phyloP scores from a whole-genome alignment of 2,797 vertebrate species.

The Propithecus deckenii region DNA sequence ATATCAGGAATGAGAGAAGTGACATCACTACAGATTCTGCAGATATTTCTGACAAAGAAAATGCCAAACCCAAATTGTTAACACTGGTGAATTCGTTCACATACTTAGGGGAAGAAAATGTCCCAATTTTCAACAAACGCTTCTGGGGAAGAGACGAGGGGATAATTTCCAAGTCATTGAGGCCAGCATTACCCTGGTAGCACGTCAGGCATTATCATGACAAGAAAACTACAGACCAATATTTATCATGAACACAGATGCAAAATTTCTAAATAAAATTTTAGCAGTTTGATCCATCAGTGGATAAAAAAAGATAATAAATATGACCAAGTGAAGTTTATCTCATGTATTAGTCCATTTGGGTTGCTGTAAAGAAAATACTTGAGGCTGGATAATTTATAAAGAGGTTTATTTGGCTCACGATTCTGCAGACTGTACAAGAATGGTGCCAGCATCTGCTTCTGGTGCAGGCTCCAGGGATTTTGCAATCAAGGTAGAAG shows the following conservation, averaged over 20 bases:
- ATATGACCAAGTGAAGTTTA: background rate
- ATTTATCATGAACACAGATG: background rate
- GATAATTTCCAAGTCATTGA: background rate
- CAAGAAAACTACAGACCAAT: background rate
- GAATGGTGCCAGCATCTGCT: background rate
- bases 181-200: background rate
- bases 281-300: background rate
- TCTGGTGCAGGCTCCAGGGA: background rate
- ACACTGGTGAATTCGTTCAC: background rate
- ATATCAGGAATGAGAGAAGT: background rate
- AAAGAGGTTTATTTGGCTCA: background rate
- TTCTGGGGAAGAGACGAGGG: background rate
- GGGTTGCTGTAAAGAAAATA: background rate
- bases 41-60: slow-evolving; percentile 8
- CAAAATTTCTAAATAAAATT: background rate
- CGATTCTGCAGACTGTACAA: background rate
- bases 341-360: background rate
- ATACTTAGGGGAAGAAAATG: background rate
- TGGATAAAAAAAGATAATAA: background rate
- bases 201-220: background rate
- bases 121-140: background rate
- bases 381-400: background rate
- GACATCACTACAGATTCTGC: background rate
- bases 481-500: too few species aligned
- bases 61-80: background rate